These are phyloP conservation scores for Pyrgus malvae DNA, from an alignment of 2,888 invertebrate genomes.

Conservation along the genomic window DNA sequence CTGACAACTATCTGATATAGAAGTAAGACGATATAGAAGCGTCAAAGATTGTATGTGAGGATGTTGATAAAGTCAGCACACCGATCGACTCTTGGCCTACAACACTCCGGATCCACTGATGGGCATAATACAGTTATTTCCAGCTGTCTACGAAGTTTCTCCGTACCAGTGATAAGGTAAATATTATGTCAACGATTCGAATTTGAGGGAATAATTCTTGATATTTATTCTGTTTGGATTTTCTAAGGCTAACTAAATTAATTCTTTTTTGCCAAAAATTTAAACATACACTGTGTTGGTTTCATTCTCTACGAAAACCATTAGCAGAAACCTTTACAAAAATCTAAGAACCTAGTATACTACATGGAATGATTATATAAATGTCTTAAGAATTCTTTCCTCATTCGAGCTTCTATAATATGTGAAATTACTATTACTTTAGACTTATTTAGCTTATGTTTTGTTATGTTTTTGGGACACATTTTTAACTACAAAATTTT, in stretches of 20 bases:
- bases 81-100: conserved; percentile 70
- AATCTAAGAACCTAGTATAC: too few species aligned
- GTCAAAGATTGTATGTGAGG: conserved; percentile 43
- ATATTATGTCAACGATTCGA: conserved; percentile 44
- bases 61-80: conserved; percentile 65
- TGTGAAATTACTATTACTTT: conserved; percentile 1
- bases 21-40: conserved; percentile 25
- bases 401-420: conserved; percentile 15
- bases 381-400: conserved; percentile 6
- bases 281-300: too few species aligned
- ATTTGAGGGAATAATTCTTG: conserved; percentile 45
- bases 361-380: too few species aligned
- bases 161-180: conserved; percentile 57
- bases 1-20: conserved; percentile 64
- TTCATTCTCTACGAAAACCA: too few species aligned
- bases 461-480: conserved; percentile 2
- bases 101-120: conserved; percentile 77
- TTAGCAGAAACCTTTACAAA: too few species aligned
- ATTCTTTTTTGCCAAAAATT: too few species aligned
- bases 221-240: neutral
- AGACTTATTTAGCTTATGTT: neutral
- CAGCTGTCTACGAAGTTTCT: conserved; percentile 52
- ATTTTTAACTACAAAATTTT: conserved; percentile 2
- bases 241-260: neutral
- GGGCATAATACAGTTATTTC: conserved; percentile 81